These are phyloP conservation scores for Galemys pyrenaicus DNA, from an alignment of 2,113 vertebrate species.

Conservation along the genomic window DNA sequence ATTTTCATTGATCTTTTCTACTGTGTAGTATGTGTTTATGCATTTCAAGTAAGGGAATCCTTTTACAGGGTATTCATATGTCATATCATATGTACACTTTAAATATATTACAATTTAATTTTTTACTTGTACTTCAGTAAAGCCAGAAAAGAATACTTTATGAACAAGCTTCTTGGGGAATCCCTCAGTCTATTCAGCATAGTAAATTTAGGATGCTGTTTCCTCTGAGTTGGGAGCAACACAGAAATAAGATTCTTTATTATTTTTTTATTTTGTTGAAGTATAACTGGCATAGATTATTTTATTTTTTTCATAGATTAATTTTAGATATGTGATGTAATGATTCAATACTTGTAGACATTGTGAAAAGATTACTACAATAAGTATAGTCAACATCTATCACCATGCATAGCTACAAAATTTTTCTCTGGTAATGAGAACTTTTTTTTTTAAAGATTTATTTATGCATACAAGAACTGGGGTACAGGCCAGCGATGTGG, in stretches of 20 bases:
- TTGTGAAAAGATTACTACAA: too few relatives aligned
- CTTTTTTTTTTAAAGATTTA: too few relatives aligned
- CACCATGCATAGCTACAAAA: neutral
- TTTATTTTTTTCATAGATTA: too few relatives aligned
- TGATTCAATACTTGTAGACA: neutral
- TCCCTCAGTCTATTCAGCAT: neutral
- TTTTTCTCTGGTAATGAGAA: neutral
- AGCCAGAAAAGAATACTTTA: neutral
- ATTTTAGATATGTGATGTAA: neutral
- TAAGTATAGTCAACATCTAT: neutral
- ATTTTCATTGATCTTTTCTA: neutral
- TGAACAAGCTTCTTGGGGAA: neutral
- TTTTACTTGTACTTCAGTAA: neutral
- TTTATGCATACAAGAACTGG: too few relatives aligned
- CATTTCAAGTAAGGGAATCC: neutral
- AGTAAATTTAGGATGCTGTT: neutral
- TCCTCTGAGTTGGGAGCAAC: conserved; percentile 8
- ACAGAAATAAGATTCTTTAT: neutral
- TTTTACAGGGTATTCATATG: neutral
- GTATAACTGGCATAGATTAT: neutral
- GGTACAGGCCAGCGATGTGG: too few relatives aligned
- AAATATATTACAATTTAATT: neutral
- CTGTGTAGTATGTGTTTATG: neutral
- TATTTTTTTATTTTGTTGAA: neutral
- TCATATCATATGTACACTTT: neutral